Base-by-base conservation (phyloP, 2,888 invertebrate genomes). In the Oxystoma pomonae region DNA sequence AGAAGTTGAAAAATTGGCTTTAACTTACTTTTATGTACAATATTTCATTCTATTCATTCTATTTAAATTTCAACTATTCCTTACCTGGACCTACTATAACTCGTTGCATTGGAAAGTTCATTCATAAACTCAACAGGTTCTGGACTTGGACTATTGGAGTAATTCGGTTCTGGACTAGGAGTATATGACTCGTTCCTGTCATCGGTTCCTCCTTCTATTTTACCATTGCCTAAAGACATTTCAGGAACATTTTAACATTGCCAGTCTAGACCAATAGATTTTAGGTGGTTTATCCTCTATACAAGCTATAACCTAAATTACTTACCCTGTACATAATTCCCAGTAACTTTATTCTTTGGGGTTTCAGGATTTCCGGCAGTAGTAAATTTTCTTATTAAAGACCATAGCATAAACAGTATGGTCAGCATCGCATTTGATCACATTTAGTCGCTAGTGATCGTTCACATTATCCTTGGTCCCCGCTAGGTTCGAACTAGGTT, bases 371-470 rank as follows among this genome's bases (percentile, higher is more conserved):
- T 53, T 66, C 72, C 65, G 60, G 73, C 70, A 66, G 76, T 77
- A 71, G 74, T 78, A 58, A 86, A 80, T 80, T 84, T 85, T 77
- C 86, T 85, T 76, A 85, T 84, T 70, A 83, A 82, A 74, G 85
- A 83, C 86, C 86, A 86, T 81, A 85, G 80, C 79, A 86, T 83
- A 75, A 86, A 84, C 74, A 86, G 82, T 75, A 86, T 78, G 75
- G 86, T 86, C 80, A 87, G 81, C 87, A 87, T 87, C 73, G 74
- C 78, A 73, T 68, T 16, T n/a, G n/a, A 53, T 53, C n/a, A 7
- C 12, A 12, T 35, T 35, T 35, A 12, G 3, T 35, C 12, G 3
- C 35, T 35, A 12, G 35, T n/a, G 12, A 35, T 35, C 12, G 35
- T 35, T 35, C 35, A 35, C 35, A 35, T 35, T 35, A 12, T 35